Percentiles rank a stretch among this genome's conserved stretches.
Evolutionary conservation across 2,113 vertebrate species (phyloP).

Genomic region (Hippocampus mohnikei): DNA sequence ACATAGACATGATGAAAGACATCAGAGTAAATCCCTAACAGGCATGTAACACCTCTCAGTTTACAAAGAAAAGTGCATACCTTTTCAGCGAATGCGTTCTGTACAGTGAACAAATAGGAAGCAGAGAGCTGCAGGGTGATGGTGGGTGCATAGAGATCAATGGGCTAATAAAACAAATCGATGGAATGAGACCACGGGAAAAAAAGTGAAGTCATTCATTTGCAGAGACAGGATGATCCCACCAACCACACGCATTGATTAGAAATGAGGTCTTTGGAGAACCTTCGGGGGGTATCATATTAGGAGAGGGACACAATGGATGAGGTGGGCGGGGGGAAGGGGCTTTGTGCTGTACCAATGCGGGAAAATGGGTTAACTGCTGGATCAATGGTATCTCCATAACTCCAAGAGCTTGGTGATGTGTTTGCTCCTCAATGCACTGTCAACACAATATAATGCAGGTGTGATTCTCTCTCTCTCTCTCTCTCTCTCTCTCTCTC

Average conservation of each 20-base stretch:
- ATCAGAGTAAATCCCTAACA: neutral
- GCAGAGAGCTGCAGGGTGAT: slow-evolving; percentile 24
- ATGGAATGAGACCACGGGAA: slow-evolving; percentile 70
- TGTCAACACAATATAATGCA: slow-evolving; percentile 61
- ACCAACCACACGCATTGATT: slow-evolving; percentile 73
- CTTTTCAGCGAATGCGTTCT: slow-evolving; percentile 29
- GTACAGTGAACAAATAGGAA: slow-evolving; percentile 57
- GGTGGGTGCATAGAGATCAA: slow-evolving; percentile 61
- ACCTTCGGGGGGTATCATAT: slow-evolving; percentile 73
- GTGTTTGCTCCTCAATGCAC: slow-evolving; percentile 47
- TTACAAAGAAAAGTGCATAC: slow-evolving; percentile 11
- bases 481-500: slow-evolving; percentile 14
- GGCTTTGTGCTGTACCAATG: slow-evolving; percentile 57
- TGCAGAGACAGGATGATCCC: slow-evolving; percentile 74
- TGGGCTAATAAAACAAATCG: slow-evolving; percentile 76
- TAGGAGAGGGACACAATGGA: slow-evolving; percentile 63
- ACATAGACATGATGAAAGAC: neutral
- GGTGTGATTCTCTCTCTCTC: slow-evolving; percentile 47
- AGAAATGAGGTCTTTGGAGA: slow-evolving; percentile 68
- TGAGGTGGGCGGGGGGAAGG: slow-evolving; percentile 19
- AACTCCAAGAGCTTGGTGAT: slow-evolving; percentile 35
- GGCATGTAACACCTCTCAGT: neutral
- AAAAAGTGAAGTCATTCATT: slow-evolving; percentile 79
- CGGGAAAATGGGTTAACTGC: slow-evolving; percentile 67
- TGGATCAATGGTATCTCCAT: slow-evolving; percentile 62